A percentile compares a stretch with the other conserved stretches of the same genome.
Evolutionary conservation across 2,888 invertebrate species (phyloP).

Genomic region (Sinotaia quadrata): DNA sequence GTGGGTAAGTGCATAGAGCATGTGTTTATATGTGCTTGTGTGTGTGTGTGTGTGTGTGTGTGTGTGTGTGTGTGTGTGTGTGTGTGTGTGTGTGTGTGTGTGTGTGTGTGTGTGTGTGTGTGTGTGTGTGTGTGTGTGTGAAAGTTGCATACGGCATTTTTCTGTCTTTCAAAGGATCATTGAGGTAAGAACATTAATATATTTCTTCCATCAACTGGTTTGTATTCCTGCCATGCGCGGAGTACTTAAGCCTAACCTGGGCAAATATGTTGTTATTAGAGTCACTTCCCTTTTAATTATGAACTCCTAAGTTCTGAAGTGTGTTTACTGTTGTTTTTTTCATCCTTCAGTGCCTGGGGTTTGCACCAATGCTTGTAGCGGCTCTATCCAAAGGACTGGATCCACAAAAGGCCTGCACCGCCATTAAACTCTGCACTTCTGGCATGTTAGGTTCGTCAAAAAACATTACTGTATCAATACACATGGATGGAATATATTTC

Average conservation of each 20-base stretch:
- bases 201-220: too few species aligned
- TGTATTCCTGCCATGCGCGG: too few species aligned
- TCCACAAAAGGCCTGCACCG: conserved; percentile 30
- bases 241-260: too few species aligned
- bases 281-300: too few species aligned
- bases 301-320: too few species aligned
- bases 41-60: neutral
- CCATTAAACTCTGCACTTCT: conserved; percentile 25
- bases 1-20: neutral
- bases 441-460: too few species aligned
- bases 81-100: too few species aligned
- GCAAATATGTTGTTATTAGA: too few species aligned
- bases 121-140: neutral
- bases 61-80: neutral
- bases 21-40: neutral
- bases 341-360: conserved; percentile 27
- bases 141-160: neutral
- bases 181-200: too few species aligned
- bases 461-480: too few species aligned
- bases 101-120: neutral
- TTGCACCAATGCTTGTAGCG: conserved; percentile 29
- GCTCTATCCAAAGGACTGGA: conserved; percentile 28
- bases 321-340: neutral
- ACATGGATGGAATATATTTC: too few species aligned
- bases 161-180: too few species aligned